Evolutionary conservation across 2,797 vertebrate species (phyloP).

Genomic region (Arctocebus calabarensis): DNA sequence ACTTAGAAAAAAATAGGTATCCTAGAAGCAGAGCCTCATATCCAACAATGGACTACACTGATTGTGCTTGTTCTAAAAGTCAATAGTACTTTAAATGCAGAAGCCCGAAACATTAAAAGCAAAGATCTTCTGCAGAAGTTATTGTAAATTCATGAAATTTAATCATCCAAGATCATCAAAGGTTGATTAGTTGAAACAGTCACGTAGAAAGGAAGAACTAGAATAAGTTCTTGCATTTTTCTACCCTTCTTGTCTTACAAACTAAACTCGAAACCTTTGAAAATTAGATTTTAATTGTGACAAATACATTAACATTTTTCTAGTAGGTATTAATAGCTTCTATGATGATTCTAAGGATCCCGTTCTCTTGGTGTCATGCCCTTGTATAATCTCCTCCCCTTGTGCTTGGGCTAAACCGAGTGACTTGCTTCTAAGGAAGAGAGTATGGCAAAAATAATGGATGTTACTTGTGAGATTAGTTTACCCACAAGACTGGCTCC

Average conservation of each 20-base stretch:
- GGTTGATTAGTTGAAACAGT: constrained; percentile 26
- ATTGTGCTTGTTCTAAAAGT: constrained; percentile 16
- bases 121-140: constrained; percentile 40
- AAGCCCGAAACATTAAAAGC: neutral
- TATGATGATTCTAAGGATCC: neutral
- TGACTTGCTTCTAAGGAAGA: neutral
- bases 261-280: constrained; percentile 16
- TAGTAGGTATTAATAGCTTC: neutral
- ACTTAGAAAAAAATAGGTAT: constrained; percentile 15
- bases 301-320: constrained; percentile 13
- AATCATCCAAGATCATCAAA: constrained; percentile 25
- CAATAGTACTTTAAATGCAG: constrained; percentile 19
- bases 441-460: neutral
- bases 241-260: neutral
- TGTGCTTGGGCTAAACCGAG: neutral
- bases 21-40: neutral
- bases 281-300: constrained; percentile 52
- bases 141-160: constrained; percentile 57
- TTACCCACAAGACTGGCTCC: neutral
- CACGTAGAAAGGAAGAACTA: constrained; percentile 11
- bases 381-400: neutral
- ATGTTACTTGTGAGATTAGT: neutral
- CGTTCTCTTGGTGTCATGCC: neutral
- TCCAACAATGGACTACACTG: neutral
- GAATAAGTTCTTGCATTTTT: constrained; percentile 28